These are phyloP conservation scores for Gasterosteus aculeatus DNA, from an alignment of 2,113 vertebrate species.

Conservation along the genomic window DNA sequence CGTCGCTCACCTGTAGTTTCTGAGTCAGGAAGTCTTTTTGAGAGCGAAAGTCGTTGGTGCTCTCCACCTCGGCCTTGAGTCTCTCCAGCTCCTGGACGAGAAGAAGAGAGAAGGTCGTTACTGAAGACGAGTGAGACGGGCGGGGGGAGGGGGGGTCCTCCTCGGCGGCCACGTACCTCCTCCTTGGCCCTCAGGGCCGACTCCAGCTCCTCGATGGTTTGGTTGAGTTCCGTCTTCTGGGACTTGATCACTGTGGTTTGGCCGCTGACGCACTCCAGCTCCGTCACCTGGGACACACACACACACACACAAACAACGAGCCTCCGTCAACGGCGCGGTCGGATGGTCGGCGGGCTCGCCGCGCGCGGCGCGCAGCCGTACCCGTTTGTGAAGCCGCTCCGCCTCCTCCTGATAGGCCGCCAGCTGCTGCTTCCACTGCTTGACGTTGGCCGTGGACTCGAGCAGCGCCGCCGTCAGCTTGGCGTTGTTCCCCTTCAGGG, in stretches of 20 bases:
- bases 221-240: conserved; percentile 95
- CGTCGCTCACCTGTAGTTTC: conserved; percentile 86
- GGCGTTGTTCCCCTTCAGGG: conserved; percentile 97
- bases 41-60: conserved; percentile 88
- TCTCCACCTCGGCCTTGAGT: conserved; percentile 92
- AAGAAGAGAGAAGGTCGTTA: accelerated
- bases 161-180: conserved; percentile 81
- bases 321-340: background rate
- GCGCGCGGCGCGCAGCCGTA: conserved; percentile 45
- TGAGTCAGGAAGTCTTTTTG: conserved; percentile 89
- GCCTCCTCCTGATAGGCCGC: conserved; percentile 97
- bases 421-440: conserved; percentile 99
- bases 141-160: too few relatives aligned
- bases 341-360: too few relatives aligned
- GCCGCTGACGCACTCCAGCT: conserved; percentile 95
- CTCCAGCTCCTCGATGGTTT: conserved; percentile 96
- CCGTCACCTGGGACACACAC: conserved; percentile 87
- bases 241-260: conserved; percentile 92
- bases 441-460: conserved; percentile 98
- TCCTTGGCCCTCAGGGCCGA: conserved; percentile 90
- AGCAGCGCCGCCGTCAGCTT: conserved; percentile 97
- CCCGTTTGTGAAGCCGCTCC: conserved; percentile 94
- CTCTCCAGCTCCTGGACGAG: conserved; percentile 90
- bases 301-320: background rate
- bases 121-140: background rate